Evolutionary conservation across 2,113 vertebrate genomes (phyloP).

Genomic region (Natator depressus): DNA sequence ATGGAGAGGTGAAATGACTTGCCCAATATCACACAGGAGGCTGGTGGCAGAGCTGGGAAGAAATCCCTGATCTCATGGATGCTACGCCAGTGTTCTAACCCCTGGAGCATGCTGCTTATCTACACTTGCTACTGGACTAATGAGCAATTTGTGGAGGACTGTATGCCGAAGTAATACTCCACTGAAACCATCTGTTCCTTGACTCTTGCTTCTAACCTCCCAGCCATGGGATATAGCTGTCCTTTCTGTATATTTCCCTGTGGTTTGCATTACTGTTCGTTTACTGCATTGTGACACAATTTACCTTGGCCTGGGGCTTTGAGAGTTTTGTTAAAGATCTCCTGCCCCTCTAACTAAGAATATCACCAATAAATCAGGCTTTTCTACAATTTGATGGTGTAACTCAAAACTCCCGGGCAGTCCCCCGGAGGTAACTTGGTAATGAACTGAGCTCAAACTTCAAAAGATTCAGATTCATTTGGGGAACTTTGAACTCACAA

Average conservation of each 20-base stretch:
- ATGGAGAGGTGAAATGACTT: neutral
- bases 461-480: neutral
- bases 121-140: neutral
- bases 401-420: neutral
- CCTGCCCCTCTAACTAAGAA: fast-evolving
- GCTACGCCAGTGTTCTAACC: neutral
- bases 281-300: fast-evolving
- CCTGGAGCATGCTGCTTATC: neutral
- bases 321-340: neutral
- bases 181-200: constrained; percentile 20
- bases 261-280: neutral
- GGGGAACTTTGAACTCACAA: neutral
- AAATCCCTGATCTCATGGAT: neutral
- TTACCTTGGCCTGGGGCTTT: neutral
- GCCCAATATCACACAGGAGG: neutral
- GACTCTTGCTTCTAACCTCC: neutral
- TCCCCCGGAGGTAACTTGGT: neutral
- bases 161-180: neutral
- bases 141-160: neutral
- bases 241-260: neutral
- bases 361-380: neutral
- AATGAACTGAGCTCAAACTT: neutral
- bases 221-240: neutral
- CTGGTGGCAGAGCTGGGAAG: neutral
- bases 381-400: neutral